A percentile compares a stretch with the other conserved stretches of the same genome.
Evolutionary conservation across 1,140 invertebrate species (phyloP).

Genomic region (Euwallacea fornicatus): DNA sequence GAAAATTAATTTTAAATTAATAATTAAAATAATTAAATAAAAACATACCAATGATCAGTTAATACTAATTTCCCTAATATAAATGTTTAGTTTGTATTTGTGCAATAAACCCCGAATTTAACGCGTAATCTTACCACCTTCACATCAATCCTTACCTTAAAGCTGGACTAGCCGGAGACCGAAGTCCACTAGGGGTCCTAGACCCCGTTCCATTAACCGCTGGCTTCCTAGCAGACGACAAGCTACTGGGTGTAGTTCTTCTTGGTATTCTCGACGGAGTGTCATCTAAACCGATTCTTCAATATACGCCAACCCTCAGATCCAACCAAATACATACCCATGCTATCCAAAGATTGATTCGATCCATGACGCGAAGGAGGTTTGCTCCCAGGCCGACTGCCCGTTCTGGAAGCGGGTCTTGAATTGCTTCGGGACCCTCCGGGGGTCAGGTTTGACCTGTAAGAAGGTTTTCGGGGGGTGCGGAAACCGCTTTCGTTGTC

Average conservation of each 20-base stretch:
- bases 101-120: too few species aligned
- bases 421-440: constrained; percentile 71
- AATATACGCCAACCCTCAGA: not conserved
- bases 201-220: constrained; percentile 58
- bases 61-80: too few species aligned
- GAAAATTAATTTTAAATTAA: too few species aligned
- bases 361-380: constrained; percentile 92
- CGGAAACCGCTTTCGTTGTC: constrained; percentile 77
- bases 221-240: constrained; percentile 53
- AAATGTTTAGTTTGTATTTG: too few species aligned
- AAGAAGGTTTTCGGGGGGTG: constrained; percentile 64
- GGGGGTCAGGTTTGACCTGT: constrained; percentile 60
- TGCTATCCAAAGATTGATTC: constrained; percentile 86
- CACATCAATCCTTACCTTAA: constrained; percentile 59
- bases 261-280: constrained; percentile 75
- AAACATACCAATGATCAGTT: too few species aligned
- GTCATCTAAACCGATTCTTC: constrained; percentile 59
- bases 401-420: constrained; percentile 74
- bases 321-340: constrained; percentile 59
- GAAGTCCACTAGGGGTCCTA: constrained; percentile 72
- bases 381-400: constrained; percentile 81
- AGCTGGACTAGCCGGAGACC: constrained; percentile 66
- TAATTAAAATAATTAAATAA: too few species aligned
- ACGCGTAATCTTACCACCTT: too few species aligned
- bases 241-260: constrained; percentile 60